Base-by-base conservation (phyloP, 2,888 invertebrate genomes). In the Portevinia maculata region DNA sequence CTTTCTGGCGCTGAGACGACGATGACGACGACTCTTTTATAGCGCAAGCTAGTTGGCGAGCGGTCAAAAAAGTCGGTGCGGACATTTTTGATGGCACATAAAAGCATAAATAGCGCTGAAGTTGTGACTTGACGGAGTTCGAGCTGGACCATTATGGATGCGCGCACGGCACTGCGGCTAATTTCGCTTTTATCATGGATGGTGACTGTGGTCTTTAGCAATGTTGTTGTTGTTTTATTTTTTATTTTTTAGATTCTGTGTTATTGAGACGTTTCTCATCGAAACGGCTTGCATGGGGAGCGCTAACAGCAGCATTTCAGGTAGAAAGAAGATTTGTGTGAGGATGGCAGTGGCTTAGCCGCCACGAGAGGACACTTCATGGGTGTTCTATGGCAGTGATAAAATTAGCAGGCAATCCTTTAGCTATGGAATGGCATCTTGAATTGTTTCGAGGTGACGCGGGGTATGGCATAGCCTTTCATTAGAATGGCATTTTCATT, bases 341-440 rank as follows among this genome's bases (percentile, higher is more conserved):
- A 44, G 64, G 30, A 69, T 57, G 50, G 48, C 53, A 21, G 55
- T 55, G 9, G n/a, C 30, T 17, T 11, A 65, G 15, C 37, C 32
- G 65, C n/a, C n/a, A 46, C 73, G 79, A 74, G 79, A 74, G 84
- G 84, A 84, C 84, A 84, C 84, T 79, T 79, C 79, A 84, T 84
- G 84, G 84, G 84, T 84, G 84, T 84, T 84, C 84, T 84, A 83
- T 83, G 83, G 83, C 34, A 44, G 83, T 78, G 78, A 83, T 83
- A 83, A 83, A 83, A 83, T 83, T 83, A 83, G 83, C 83, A 83
- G 83, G 78, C 70, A 30, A 81, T 81, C 53, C 70, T 76, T 76
- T 76, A 76, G 24, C 39, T 48, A 60, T 46, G 60, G 37, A 48
- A 57, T 71, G 81, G 71, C 39, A 65, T 65, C 55, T 71, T 53